A percentile compares a stretch with the other conserved stretches of the same genome.
Evolutionary conservation across 2,888 invertebrate species (phyloP).

Genomic region (Noctuana brunneofusca): DNA sequence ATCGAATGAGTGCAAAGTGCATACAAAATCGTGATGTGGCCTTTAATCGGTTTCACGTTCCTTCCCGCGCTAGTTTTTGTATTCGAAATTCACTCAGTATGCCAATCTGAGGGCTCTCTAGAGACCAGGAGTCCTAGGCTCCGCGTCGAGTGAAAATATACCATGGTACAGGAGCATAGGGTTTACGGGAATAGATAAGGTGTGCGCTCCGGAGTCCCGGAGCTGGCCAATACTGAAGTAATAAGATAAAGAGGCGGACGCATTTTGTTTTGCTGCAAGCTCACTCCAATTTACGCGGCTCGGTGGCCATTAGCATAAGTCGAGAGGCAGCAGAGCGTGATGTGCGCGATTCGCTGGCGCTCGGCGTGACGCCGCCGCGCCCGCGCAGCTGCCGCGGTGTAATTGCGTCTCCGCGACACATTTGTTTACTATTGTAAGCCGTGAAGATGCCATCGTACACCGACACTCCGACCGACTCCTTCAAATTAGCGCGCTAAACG

Average conservation of each 20-base stretch:
- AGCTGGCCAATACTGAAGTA: conserved; percentile 61
- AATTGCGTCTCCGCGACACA: conserved; percentile 78
- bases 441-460: conserved; percentile 78
- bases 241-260: conserved; percentile 80
- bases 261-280: conserved; percentile 76
- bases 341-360: conserved; percentile 69
- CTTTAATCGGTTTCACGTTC: conserved; percentile 82
- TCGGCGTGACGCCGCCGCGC: conserved; percentile 59
- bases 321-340: conserved; percentile 68
- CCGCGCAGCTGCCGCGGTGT: conserved; percentile 50
- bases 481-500: conserved; percentile 74
- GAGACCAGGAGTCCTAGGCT: conserved; percentile 51
- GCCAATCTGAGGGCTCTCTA: conserved; percentile 70
- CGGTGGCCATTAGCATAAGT: conserved; percentile 80
- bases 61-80: conserved; percentile 79
- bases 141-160: conserved; percentile 52
- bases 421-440: conserved; percentile 81
- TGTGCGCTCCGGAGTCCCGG: conserved; percentile 44
- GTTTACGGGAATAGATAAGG: conserved; percentile 50
- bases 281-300: conserved; percentile 80
- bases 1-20: conserved; percentile 81
- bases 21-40: conserved; percentile 82
- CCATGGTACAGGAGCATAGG: conserved; percentile 55
- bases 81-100: conserved; percentile 74
- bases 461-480: conserved; percentile 66